phyloP scores from a whole-genome alignment of 2,888 invertebrate species.

The Hedychridium roseum region DNA sequence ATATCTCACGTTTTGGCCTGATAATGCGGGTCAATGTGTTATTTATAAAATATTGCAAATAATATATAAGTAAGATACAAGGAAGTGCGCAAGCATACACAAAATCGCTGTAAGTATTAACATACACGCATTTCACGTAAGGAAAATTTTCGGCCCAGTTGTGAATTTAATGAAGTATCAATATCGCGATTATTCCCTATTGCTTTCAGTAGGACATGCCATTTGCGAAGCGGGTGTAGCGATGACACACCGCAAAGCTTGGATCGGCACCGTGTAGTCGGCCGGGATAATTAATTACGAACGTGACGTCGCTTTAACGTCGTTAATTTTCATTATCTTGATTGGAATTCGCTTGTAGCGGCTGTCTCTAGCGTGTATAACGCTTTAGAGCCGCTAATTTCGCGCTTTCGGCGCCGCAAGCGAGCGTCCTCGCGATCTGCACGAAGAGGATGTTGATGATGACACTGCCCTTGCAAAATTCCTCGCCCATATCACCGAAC shows the following conservation, averaged over 20 bases:
- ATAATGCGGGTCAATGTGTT: too few relatives aligned
- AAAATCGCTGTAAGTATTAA: too few relatives aligned
- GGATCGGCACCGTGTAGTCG: slow-evolving; percentile 31
- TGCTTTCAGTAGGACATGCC: too few relatives aligned
- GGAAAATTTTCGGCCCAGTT: slow-evolving; percentile 22
- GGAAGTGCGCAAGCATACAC: too few relatives aligned
- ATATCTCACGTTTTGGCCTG: too few relatives aligned
- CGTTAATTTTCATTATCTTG: slow-evolving; percentile 44
- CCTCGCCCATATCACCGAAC: slow-evolving; percentile 22
- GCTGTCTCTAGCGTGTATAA: slow-evolving; percentile 9
- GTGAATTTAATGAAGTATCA: slow-evolving; percentile 38
- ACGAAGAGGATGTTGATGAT: slow-evolving; percentile 35
- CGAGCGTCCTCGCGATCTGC: slow-evolving; percentile 17
- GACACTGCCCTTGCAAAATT: slow-evolving; percentile 34
- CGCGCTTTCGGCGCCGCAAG: too few relatives aligned
- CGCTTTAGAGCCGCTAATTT: slow-evolving; percentile 35
- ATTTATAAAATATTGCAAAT: too few relatives aligned
- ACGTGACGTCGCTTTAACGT: slow-evolving; percentile 38
- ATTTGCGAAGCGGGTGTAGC: slow-evolving; percentile 10
- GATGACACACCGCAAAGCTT: slow-evolving; percentile 7
- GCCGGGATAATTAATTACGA: slow-evolving; percentile 40
- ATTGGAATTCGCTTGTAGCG: slow-evolving; percentile 40
- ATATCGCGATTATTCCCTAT: slow-evolving; percentile 32
- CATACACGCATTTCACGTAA: too few relatives aligned
- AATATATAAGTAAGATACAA: too few relatives aligned